Evolutionary conservation across 30 jellyfish, hydroid and myxozoan species (phyloP).

Genomic region (Aurelia aurita): DNA sequence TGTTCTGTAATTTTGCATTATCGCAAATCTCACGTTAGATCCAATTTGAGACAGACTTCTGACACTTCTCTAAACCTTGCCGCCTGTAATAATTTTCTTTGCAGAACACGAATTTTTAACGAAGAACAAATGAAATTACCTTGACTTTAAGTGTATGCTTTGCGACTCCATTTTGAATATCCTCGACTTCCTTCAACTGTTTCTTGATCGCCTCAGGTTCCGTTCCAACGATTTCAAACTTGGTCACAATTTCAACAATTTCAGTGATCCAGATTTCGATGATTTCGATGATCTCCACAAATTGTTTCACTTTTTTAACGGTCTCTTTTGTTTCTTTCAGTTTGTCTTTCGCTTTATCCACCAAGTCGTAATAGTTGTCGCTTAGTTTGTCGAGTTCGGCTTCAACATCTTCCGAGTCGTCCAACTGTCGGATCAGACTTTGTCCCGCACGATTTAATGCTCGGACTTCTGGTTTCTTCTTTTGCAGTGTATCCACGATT

Average conservation of each 20-base stretch:
- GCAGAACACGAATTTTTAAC: no score
- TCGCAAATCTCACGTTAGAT: no score
- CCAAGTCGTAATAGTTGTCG: conserved; percentile 81
- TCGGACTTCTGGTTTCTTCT: conserved; percentile 91
- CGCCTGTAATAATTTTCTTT: no score
- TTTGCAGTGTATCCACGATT: conserved; percentile 71
- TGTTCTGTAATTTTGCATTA: no score
- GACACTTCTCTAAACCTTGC: no score
- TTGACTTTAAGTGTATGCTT: conserved; percentile 35
- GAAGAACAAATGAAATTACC: conserved; percentile 5
- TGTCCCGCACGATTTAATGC: conserved; percentile 98
- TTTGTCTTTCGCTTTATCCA: conserved; percentile 84
- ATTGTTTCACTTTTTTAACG: conserved; percentile 70
- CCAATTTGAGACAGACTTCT: no score
- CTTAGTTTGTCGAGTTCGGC: conserved; percentile 90
- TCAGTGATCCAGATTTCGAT: conserved; percentile 88
- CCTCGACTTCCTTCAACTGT: conserved; percentile 75
- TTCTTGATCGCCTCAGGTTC: conserved; percentile 83
- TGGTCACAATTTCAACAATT: conserved; percentile 35
- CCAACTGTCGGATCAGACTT: conserved; percentile 89
- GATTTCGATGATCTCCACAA: conserved; percentile 70
- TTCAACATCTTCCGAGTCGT: conserved; percentile 82
- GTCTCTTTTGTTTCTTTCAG: conserved; percentile 67
- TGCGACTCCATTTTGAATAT: conserved; percentile 17
- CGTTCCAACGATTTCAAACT: conserved; percentile 35